Evolutionary conservation across 2,113 vertebrate species (phyloP).

Genomic region (Pituophis catenifer): DNA sequence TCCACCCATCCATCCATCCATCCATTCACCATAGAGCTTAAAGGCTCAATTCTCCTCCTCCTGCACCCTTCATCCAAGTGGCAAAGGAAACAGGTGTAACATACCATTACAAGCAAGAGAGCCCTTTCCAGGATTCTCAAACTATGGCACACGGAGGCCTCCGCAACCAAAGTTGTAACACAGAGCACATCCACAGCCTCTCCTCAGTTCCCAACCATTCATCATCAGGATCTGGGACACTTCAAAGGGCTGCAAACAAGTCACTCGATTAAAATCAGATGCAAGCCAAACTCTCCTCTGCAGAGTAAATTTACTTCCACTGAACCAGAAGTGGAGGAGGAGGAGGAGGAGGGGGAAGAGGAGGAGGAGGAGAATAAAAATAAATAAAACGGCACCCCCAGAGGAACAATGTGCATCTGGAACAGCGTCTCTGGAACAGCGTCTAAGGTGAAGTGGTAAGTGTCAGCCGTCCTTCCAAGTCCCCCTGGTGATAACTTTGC

Average conservation of each 20-base stretch:
- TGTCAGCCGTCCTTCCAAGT: slow-evolving; percentile 70
- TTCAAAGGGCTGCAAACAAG: slow-evolving; percentile 63
- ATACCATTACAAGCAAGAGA: slow-evolving; percentile 30
- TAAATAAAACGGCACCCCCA: slow-evolving; percentile 60
- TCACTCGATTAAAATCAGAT: slow-evolving; percentile 69
- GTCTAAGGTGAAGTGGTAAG: slow-evolving; percentile 60
- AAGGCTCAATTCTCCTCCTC: slow-evolving; percentile 16
- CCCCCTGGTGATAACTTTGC: slow-evolving; percentile 71
- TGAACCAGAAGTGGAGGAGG: slow-evolving; percentile 70
- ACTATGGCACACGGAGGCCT: slow-evolving; percentile 43
- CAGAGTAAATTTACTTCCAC: slow-evolving; percentile 63
- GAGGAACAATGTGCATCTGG: slow-evolving; percentile 52
- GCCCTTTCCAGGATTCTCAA: slow-evolving; percentile 44
- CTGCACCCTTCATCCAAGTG: slow-evolving; percentile 37
- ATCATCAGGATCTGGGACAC: slow-evolving; percentile 45
- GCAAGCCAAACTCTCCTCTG: slow-evolving; percentile 67
- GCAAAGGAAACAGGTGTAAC: slow-evolving; percentile 37
- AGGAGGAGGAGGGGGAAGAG: neutral
- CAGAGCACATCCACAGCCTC: slow-evolving; percentile 42
- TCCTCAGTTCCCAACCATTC: slow-evolving; percentile 54
- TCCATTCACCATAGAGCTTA: neutral
- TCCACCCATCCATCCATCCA: too few relatives aligned
- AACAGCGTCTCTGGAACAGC: slow-evolving; percentile 40
- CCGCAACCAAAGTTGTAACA: slow-evolving; percentile 45
- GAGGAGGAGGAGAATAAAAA: slow-evolving; percentile 11